phyloP scores from a whole-genome alignment of 2,888 invertebrate genomes.

The Watsonalla cultraria region DNA sequence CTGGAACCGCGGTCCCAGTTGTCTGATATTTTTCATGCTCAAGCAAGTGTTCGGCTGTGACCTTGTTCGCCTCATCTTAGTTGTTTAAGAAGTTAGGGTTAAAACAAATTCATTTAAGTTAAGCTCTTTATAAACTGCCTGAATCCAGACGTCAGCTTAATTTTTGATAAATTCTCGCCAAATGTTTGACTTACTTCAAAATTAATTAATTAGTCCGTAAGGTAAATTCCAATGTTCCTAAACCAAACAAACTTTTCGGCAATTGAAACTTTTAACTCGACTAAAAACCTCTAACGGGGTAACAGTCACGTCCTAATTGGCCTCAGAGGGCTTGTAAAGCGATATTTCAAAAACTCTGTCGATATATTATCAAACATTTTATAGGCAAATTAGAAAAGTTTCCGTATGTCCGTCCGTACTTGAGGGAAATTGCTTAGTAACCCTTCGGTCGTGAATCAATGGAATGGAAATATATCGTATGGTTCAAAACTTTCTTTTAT shows the following conservation, averaged over 20 bases:
- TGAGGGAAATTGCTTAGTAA: conserved; percentile 31
- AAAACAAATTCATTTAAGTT: too few species aligned
- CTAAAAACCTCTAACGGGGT: background rate
- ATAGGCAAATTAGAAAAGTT: conserved; percentile 58
- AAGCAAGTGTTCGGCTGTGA: too few species aligned
- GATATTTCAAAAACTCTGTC: conserved; percentile 16
- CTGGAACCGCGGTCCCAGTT: too few species aligned
- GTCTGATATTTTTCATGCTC: too few species aligned
- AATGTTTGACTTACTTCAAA: background rate
- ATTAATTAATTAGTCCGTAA: background rate
- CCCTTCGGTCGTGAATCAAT: conserved; percentile 22
- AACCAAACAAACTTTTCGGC: background rate
- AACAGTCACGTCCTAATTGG: conserved; percentile 3
- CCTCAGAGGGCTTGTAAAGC: conserved; percentile 2
- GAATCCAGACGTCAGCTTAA: too few species aligned
- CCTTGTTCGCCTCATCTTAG: too few species aligned
- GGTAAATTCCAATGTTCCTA: background rate
- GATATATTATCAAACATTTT: conserved; percentile 17
- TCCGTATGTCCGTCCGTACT: conserved; percentile 25
- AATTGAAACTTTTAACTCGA: conserved; percentile 4
- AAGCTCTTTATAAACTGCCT: too few species aligned
- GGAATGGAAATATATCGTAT: background rate
- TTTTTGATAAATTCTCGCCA: background rate
- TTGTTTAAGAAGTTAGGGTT: too few species aligned
- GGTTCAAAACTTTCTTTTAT: too few species aligned